Conservation (phyloP, 2,113 vertebrate genomes). For the Antechinus stuartii region DNA sequence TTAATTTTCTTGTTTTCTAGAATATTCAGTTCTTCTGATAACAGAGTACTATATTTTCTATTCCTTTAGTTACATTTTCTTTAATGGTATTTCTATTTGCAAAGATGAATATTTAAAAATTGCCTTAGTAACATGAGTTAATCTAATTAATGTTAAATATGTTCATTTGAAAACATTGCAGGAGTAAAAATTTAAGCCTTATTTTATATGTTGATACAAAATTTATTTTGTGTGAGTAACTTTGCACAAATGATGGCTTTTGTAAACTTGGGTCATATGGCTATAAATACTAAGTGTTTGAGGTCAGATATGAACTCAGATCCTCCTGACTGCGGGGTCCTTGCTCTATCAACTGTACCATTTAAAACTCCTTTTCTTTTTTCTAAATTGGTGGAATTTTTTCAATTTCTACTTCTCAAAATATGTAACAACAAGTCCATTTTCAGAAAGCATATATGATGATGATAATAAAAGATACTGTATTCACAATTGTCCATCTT, state of each 20-base stretch:
- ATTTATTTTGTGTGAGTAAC: conserved; percentile 6
- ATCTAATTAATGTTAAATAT: conserved; percentile 19
- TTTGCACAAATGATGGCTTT: not conserved
- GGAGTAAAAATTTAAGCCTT: conserved; percentile 20
- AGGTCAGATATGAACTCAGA: too few species aligned
- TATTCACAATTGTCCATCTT: too few species aligned
- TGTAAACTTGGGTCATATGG: not conserved
- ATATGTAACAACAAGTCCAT: too few species aligned
- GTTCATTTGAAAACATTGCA: conserved; percentile 43
- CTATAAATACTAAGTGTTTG: too few species aligned
- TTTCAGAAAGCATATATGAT: too few species aligned
- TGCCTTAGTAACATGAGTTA: not conserved
- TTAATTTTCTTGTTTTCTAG: conserved; percentile 44
- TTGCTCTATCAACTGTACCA: too few species aligned
- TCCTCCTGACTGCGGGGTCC: too few species aligned
- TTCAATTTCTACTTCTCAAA: too few species aligned
- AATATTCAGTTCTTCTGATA: conserved; percentile 38
- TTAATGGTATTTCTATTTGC: conserved; percentile 23
- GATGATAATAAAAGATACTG: too few species aligned
- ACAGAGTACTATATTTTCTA: conserved; percentile 28
- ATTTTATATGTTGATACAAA: not conserved
- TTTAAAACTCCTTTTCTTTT: too few species aligned
- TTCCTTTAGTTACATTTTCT: not conserved
- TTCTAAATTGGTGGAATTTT: too few species aligned
- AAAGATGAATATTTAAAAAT: not conserved